These are phyloP conservation scores for Lepus americanus DNA, from an alignment of 2,113 vertebrate species.

Conservation along the genomic window DNA sequence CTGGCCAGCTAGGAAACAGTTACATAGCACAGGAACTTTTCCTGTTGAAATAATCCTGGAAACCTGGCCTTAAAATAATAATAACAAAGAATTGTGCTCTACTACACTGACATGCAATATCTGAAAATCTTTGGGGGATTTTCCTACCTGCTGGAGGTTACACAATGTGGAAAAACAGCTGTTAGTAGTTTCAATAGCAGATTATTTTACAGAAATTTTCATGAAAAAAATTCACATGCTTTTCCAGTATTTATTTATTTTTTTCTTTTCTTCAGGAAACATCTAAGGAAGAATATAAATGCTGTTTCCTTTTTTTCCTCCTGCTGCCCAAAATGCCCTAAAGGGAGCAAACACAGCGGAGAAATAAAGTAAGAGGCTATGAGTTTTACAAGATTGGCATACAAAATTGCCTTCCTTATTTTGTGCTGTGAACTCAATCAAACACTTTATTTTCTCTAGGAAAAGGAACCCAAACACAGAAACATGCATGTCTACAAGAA, in stretches of 20 bases:
- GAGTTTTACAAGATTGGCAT: constrained; percentile 78
- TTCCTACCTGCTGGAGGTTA: constrained; percentile 82
- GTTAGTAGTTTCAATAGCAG: constrained; percentile 80
- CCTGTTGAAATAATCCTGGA: constrained; percentile 74
- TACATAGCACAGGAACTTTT: constrained; percentile 66
- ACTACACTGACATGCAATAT: constrained; percentile 76
- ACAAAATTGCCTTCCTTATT: constrained; percentile 75
- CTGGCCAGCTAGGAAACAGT: constrained; percentile 64
- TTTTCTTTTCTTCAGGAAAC: constrained; percentile 49
- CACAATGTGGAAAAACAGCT: constrained; percentile 77
- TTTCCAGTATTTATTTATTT: constrained; percentile 76
- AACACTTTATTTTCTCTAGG: constrained; percentile 74
- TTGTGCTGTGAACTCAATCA: constrained; percentile 66
- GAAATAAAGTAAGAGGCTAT: constrained; percentile 72
- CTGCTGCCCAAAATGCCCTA: constrained; percentile 60
- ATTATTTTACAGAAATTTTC: constrained; percentile 83
- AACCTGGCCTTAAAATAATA: constrained; percentile 81
- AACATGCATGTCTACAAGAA: constrained; percentile 26
- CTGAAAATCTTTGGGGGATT: constrained; percentile 82
- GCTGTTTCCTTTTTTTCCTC: constrained; percentile 40
- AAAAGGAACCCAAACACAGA: constrained; percentile 60
- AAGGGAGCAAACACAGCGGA: constrained; percentile 58
- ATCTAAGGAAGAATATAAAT: constrained; percentile 73
- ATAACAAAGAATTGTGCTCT: constrained; percentile 75
- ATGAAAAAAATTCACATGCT: constrained; percentile 81